Evolutionary conservation across 2,888 invertebrate species (phyloP), one percentile per base, ranked within the genome.

Genomic region (Tanypteryx hageni): DNA sequence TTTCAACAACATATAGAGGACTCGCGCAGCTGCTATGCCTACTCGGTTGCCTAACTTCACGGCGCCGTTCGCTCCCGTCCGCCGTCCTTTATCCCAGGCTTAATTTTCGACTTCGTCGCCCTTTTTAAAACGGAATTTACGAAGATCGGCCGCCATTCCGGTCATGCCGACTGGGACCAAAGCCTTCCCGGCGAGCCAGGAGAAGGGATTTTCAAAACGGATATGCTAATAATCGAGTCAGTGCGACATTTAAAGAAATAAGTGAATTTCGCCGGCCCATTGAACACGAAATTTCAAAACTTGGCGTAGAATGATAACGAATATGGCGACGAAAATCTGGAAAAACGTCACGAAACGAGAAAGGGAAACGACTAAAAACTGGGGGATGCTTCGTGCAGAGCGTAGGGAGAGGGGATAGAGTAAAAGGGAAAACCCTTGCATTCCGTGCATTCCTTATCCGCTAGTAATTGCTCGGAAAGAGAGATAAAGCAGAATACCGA

Each of bases 391-490:
- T 3, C 68, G 68, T 68, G 11, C 22, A 13, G 76, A 27, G 27
- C 4, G 76, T 76, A 76, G 27, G 13, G 76, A 22, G 76, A n/a
- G 76, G 76, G 44, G 44, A 5, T 44, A 18, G 83, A 83, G 56
- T 44, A 56, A 89, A 44, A 89, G 68, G 44, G 64, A 68, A 64
- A 89, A 89, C 64, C 89, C n/a, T 64, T n/a, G 89, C 89, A 64
- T 89, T 89, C 89, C 59, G 22, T 64, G 64, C 31, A 89, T 89
- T 89, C 89, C 64, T 89, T 64, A 83, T 57, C 83, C 83, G 57
- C n/a, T n/a, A n/a, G 89, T 61, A 61, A 89, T 89, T 18, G 64
- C 18, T 61, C n/a, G 89, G 64, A 64, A 89, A 44, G 61, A 64
- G 44, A 57, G 64, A 64, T 44, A 58, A 89, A 64, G 18, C 58